Base-by-base conservation (phyloP, 2,888 invertebrate species). In the Cylloceria caligata region DNA sequence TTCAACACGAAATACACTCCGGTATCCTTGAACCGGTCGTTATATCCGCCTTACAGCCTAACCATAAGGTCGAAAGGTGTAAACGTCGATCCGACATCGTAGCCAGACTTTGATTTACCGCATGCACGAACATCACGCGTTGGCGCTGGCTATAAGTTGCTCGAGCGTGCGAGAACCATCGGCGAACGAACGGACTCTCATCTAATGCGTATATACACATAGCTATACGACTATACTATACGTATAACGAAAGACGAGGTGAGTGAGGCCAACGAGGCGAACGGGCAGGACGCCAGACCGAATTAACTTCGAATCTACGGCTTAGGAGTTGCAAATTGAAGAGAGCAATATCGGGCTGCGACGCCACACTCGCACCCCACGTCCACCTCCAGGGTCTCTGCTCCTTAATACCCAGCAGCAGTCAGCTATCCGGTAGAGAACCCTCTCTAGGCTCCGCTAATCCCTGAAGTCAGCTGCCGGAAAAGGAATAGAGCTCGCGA, bases 381-480 rank as follows among this genome's bases (percentile, higher is more conserved):
- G 16, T 39, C 16, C 69, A 71, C 39, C 42, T 39, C 39, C 39
- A 27, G 39, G 27, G 55, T 13, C 5, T 11, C 16, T n/a, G n/a
- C 69, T 55, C 42, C 69, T 84, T 87, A 85, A 88, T 86, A 86
- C 84, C 85, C 84, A 84, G 68, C 36, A 39, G 78, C 85, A 81
- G 84, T 85, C 86, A 84, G 86, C 84, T 86, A 87, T 86, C 83
- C 83, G 79, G 47, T 27, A 68, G 85, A 77, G 74, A 83, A 73
- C 77, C 77, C 80, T 71, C 78, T 69, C 69, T 42, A 52, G 45
- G 57, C 80, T 76, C 81, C 85, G 84, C 84, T 87, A 87, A 88
- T 88, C 88, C 86, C 67, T 27, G 84, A 80, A 88, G 86, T 87
- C 87, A 87, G 88, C 88, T 88, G 88, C 82, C 80, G 85, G 87